These are phyloP conservation scores for Melanotaenia maccullochi DNA, from an alignment of 2,797 vertebrate species.

Conservation along the genomic window DNA sequence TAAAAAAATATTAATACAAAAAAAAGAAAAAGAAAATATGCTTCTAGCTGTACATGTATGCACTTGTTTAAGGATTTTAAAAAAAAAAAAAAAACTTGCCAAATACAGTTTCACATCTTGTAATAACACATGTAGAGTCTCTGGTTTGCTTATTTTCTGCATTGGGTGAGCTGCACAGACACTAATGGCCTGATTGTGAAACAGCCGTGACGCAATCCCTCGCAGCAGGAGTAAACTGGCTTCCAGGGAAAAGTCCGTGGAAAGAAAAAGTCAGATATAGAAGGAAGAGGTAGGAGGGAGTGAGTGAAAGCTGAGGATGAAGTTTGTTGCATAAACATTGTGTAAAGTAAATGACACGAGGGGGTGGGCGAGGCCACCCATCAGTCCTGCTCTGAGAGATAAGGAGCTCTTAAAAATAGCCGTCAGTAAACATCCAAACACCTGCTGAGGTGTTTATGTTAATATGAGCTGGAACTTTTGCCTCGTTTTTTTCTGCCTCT, in stretches of 20 bases:
- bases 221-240: constrained; percentile 56
- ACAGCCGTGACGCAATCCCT: constrained; percentile 68
- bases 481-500: too few relatives aligned
- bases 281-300: neutral
- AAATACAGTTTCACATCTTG: constrained; percentile 98
- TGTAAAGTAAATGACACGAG: constrained; percentile 44
- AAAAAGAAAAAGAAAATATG: constrained; percentile 82
- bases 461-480: neutral
- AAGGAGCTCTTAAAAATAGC: constrained; percentile 49
- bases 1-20: constrained; percentile 55
- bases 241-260: constrained; percentile 33
- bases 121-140: constrained; percentile 89
- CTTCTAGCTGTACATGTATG: constrained; percentile 97
- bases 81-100: constrained; percentile 82
- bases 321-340: constrained; percentile 50
- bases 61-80: constrained; percentile 84
- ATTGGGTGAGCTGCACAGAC: neutral
- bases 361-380: constrained; percentile 25
- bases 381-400: constrained; percentile 9
- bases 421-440: neutral
- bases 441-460: neutral
- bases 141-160: constrained; percentile 62
- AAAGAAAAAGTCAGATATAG: constrained; percentile 14
- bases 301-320: neutral
- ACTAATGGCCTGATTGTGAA: constrained; percentile 48